These are phyloP conservation scores for Notolepis coatsorum DNA, from an alignment of 2,797 vertebrate species.

Conservation along the genomic window DNA sequence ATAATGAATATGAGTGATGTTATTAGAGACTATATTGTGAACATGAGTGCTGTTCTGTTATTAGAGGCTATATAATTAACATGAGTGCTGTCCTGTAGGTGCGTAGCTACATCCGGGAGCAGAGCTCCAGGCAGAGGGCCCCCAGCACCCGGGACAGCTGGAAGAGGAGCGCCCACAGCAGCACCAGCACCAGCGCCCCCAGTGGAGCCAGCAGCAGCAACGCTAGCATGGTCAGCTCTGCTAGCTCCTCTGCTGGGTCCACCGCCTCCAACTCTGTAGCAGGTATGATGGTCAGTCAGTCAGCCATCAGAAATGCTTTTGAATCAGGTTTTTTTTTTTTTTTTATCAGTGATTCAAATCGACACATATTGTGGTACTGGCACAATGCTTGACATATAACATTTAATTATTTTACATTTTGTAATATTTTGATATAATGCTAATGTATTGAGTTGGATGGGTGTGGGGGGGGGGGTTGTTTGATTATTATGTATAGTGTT, in stretches of 20 bases:
- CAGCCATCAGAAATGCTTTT: not conserved
- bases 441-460: no score
- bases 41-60: not conserved
- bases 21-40: no score
- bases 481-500: no score
- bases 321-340: no score
- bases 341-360: no score
- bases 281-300: slow-evolving; percentile 36
- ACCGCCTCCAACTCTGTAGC: slow-evolving; percentile 85
- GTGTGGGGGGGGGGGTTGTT: no score
- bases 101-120: slow-evolving; percentile 96
- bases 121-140: slow-evolving; percentile 89
- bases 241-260: slow-evolving; percentile 91
- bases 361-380: no score
- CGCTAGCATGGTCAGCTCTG: slow-evolving; percentile 95
- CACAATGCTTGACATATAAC: no score
- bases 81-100: slow-evolving; percentile 78
- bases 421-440: no score
- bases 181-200: slow-evolving; percentile 90
- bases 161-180: slow-evolving; percentile 94
- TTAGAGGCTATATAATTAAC: not conserved
- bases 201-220: slow-evolving; percentile 94
- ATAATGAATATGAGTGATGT: no score
- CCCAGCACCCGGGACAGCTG: slow-evolving; percentile 88
- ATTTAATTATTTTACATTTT: no score